Evolutionary conservation across 2,888 invertebrate genomes (phyloP), one percentile per base, ranked within the genome.

Genomic region (Platerodrilus igneus): DNA sequence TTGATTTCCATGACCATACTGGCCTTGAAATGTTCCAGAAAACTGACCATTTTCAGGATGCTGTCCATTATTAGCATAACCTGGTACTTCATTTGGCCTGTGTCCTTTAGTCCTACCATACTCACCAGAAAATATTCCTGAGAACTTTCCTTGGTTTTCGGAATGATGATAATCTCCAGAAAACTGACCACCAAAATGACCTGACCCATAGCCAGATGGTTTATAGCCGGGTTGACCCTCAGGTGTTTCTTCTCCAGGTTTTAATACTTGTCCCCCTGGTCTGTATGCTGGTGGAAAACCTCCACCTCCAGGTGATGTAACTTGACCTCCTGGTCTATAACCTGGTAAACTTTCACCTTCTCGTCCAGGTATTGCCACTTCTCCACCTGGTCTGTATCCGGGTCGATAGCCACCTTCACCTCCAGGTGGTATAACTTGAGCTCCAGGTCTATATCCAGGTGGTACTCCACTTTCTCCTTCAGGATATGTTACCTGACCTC

Each of bases 101-200:
- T 5, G 19, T 19, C 19, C 19, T 19, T 19, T 5, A 6, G 19
- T 5, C n/a, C n/a, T n/a, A n/a, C n/a, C n/a, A n/a, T n/a, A n/a
- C n/a, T n/a, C n/a, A 6, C 31, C 31, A 11, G 31, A 18, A 31
- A 31, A 31, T 15, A 19, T 15, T 5, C 37, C 37, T 6, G 22
- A 15, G 14, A 37, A 37, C 29, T 29, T 25, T 2, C 35, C 35
- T 18, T 16, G 5, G 16, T 16, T n/a, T n/a, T n/a, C n/a, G n/a
- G 17, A 7, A 7, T 18, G 23, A 6, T 50, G 39, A 40, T 59
- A 60, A 21, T 52, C 48, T 1, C 61, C 61, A 6, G 43, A 9
- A 27, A 60, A 26, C 36, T 58, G 43, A 27, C 59, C 59, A 23
- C 45, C 46, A 47, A 59, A 56, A 21, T 41, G 44, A 7, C 58